These are phyloP conservation scores for Gadus macrocephalus DNA, from an alignment of 2,113 vertebrate species.

Conservation along the genomic window DNA sequence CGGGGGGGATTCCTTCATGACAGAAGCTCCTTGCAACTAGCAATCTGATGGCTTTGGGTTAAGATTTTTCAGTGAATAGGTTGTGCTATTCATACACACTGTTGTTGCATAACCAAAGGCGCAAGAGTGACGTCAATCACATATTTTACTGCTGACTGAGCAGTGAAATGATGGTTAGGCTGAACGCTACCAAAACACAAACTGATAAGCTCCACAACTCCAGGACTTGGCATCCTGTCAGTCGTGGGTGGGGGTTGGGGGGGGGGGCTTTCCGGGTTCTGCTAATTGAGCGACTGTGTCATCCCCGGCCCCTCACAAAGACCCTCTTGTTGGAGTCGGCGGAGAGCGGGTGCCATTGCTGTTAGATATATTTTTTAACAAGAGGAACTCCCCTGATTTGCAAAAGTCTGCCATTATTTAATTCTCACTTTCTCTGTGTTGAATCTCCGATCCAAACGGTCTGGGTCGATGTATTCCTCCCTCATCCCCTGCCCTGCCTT, in stretches of 20 bases:
- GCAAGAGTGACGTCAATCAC: no score
- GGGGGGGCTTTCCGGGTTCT: no score
- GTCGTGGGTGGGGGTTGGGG: no score
- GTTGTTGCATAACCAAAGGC: no score
- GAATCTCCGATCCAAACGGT: slow-evolving; percentile 1
- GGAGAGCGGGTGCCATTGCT: neutral
- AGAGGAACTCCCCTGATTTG: no score
- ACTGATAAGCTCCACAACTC: neutral
- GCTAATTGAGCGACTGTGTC: slow-evolving; percentile 19
- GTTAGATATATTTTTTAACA: no score
- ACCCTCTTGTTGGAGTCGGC: slow-evolving; percentile 27
- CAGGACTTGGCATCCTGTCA: slow-evolving; percentile 14
- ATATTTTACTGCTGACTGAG: no score
- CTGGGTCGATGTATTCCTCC: slow-evolving; percentile 45
- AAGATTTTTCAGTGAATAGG: no score
- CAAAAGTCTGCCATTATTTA: neutral
- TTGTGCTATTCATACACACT: no score
- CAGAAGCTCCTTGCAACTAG: no score
- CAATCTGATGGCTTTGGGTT: no score
- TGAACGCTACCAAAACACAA: neutral
- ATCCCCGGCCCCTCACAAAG: slow-evolving; percentile 30
- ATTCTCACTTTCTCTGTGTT: slow-evolving; percentile 21
- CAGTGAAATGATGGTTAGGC: neutral
- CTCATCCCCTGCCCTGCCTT: slow-evolving; percentile 28
- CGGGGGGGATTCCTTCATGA: no score